These are phyloP conservation scores for Adelphocoris suturalis DNA, from an alignment of 2,888 invertebrate genomes.

Conservation along the genomic window DNA sequence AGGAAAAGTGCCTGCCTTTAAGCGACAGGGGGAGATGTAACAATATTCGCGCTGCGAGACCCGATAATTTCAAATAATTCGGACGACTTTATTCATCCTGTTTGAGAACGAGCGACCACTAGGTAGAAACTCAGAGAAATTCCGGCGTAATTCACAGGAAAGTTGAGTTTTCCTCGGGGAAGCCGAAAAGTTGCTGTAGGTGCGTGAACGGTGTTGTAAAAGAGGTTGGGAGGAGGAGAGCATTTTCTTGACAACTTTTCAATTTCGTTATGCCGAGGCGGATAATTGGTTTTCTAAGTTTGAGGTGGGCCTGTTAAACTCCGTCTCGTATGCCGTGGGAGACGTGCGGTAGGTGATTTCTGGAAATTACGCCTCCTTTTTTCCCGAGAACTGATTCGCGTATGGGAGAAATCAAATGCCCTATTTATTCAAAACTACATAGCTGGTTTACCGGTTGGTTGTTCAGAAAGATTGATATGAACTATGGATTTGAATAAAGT, in stretches of 20 bases:
- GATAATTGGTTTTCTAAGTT: slow-evolving; percentile 11
- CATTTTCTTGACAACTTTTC: background rate
- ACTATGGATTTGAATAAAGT: too few species aligned
- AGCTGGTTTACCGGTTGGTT: too few species aligned
- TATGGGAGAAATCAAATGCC: too few species aligned
- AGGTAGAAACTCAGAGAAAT: background rate
- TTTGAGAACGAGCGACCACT: background rate
- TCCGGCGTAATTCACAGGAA: background rate
- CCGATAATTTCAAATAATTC: slow-evolving; percentile 27
- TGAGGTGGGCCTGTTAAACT: background rate
- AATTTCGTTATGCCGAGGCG: background rate
- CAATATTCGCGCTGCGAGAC: background rate
- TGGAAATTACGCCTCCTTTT: too few species aligned
- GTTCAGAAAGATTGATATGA: too few species aligned
- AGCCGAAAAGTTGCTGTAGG: background rate
- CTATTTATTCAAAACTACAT: too few species aligned
- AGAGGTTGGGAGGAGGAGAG: background rate
- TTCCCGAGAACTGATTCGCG: too few species aligned
- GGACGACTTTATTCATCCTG: slow-evolving; percentile 32
- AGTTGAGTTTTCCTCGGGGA: background rate
- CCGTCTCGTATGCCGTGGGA: too few species aligned
- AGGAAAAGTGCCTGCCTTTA: background rate
- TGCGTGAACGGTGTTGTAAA: background rate
- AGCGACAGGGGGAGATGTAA: background rate
- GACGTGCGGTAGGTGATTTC: too few species aligned